Evolutionary conservation across 2,113 vertebrate genomes (phyloP), one percentile per base, ranked within the genome.

Genomic region (Cryptomyrus ogoouensis): DNA sequence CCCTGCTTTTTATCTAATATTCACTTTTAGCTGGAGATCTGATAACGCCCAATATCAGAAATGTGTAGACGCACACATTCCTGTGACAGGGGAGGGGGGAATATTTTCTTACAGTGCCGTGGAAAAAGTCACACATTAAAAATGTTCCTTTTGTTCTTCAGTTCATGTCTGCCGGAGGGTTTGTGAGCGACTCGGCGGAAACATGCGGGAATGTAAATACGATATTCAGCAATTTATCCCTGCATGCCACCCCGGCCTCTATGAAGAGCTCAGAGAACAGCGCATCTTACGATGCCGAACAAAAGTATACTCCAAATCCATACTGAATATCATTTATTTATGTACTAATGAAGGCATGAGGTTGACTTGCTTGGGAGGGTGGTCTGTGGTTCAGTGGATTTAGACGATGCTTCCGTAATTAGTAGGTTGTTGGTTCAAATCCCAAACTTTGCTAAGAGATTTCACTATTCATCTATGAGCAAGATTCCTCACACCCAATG

Each of bases 121-220:
- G 17, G 15, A 80, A 80, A 39, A 80, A 80, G 74, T 80, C 35
- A 80, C 77, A 80, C 74, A 89, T 62, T 89, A 91, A 91, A 90
- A 87, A 91, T 31, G 3, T 44, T 44, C 19, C 46, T 58, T 84
- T 83, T 86, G 49, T 50, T 15, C 15, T 88, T 58, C 27, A 49
- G 53, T 66, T 39, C 56, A 46, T 50, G 15, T 39, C 50, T 35
- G 74, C 35, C 87, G 42, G 42, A 84, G 87, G 87, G 74, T 27
- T 49, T 24, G 21, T 84, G 88, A 56, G 70, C 9, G 83, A 70
- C 88, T 90, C 44, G 27, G 84, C 35, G 62, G 88, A 91, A 84
- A 83, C 44, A 62, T 83, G 31, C 35, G 21, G 53, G 53, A 62
- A 52, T 21, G 90, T 52, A 90, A 88, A 84, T 90, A 83, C 42